phyloP scores from a whole-genome alignment of 1,140 invertebrate genomes.

The Cepaea nemoralis region DNA sequence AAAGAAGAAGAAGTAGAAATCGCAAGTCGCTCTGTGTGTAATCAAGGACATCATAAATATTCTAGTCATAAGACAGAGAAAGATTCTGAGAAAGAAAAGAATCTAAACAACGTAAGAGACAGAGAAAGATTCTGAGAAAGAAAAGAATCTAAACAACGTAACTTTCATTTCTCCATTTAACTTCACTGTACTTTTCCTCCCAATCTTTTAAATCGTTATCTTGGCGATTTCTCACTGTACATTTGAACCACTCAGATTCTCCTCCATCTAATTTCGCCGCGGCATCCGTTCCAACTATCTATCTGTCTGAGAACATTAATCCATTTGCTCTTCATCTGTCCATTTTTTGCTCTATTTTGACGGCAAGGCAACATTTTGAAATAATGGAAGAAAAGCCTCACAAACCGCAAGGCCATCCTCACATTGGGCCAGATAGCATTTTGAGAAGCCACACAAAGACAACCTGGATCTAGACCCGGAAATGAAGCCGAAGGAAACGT shows the following conservation, averaged over 20 bases:
- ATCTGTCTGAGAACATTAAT: conserved; percentile 3
- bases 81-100: too few species aligned
- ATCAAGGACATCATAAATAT: too few species aligned
- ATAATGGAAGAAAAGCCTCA: not conserved
- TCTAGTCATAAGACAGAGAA: too few species aligned
- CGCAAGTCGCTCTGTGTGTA: too few species aligned
- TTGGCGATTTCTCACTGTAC: too few species aligned
- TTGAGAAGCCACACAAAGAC: conserved; percentile 5
- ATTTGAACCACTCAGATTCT: not conserved
- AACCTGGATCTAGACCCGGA: not conserved
- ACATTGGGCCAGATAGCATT: not conserved
- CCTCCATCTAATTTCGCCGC: not conserved
- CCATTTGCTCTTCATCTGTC: not conserved
- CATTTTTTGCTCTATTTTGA: not conserved
- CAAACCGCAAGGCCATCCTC: not conserved
- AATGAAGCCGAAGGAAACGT: not conserved
- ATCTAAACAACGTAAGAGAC: too few species aligned
- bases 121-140: too few species aligned
- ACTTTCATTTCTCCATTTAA: too few species aligned
- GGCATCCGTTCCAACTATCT: not conserved
- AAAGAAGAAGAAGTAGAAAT: too few species aligned
- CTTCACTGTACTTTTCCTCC: too few species aligned
- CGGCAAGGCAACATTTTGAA: not conserved
- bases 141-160: too few species aligned
- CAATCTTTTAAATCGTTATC: too few species aligned